These are phyloP conservation scores for Leptobrachium leishanense DNA, from an alignment of 2,113 vertebrate genomes.

Conservation along the genomic window DNA sequence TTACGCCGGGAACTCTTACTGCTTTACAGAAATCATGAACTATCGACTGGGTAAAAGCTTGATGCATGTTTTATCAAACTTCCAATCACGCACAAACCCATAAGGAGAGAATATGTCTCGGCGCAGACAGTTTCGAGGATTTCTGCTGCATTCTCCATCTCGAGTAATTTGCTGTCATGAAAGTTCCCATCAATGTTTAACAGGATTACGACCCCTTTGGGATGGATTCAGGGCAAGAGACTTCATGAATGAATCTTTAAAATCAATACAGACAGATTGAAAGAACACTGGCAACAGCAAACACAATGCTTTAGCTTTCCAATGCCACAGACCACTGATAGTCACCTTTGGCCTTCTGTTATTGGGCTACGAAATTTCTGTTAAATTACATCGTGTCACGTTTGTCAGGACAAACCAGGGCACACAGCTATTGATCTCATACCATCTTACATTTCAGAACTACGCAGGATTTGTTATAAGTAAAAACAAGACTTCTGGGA, in stretches of 20 bases:
- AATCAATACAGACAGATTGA: neutral
- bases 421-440: too few species aligned
- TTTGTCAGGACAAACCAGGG: too few species aligned
- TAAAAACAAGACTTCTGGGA: too few species aligned
- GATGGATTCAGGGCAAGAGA: neutral
- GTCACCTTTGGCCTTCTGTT: too few species aligned
- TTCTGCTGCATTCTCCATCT: too few species aligned
- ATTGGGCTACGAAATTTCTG: too few species aligned
- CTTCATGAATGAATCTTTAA: neutral
- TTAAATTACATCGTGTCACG: too few species aligned
- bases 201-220: neutral
- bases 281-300: neutral
- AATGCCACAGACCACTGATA: neutral
- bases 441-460: too few species aligned
- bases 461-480: too few species aligned
- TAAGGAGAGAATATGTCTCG: too few species aligned
- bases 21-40: neutral
- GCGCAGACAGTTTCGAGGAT: too few species aligned
- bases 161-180: neutral
- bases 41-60: conserved; percentile 6
- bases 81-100: neutral
- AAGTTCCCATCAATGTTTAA: neutral
- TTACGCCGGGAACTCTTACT: neutral
- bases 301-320: neutral
- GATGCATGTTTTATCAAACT: neutral